These are phyloP conservation scores for Zaprionus ghesquierei DNA, from an alignment of 1,140 invertebrate species.

Conservation along the genomic window DNA sequence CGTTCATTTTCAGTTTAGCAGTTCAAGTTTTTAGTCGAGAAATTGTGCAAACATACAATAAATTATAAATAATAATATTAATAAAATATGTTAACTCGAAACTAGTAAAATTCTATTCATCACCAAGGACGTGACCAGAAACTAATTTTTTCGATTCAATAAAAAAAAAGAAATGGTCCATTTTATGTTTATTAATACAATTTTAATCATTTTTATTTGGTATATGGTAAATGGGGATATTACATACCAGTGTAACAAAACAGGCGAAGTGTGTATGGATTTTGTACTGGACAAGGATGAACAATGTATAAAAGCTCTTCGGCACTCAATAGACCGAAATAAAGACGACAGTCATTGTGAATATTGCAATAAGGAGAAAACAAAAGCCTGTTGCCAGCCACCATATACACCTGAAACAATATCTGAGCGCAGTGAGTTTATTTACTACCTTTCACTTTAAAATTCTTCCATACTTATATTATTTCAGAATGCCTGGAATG, in stretches of 20 bases:
- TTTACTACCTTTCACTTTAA: not conserved
- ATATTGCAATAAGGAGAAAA: not conserved
- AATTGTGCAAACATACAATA: too few species aligned
- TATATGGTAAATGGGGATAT: too few species aligned
- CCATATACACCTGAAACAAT: not conserved
- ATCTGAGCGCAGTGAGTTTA: not conserved
- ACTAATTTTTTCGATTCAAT: too few species aligned
- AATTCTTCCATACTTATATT: too few species aligned
- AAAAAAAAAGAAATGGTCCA: not conserved
- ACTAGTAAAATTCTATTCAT: too few species aligned
- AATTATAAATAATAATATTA: too few species aligned
- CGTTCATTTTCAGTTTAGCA: too few species aligned
- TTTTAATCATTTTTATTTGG: not conserved
- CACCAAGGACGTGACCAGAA: too few species aligned
- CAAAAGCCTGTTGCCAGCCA: not conserved
- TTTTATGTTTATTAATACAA: not conserved
- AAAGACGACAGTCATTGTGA: not conserved
- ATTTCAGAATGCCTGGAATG: conserved; percentile 8
- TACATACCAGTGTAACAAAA: not conserved
- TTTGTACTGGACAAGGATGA: not conserved
- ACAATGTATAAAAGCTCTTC: not conserved
- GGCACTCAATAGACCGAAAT: not conserved
- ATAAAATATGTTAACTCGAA: too few species aligned
- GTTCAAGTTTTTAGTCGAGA: too few species aligned
- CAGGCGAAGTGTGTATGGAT: not conserved